A percentile compares a stretch with the other conserved stretches of the same genome.
Conservation (phyloP, 2,113 vertebrate genomes). For the Paramormyrops kingsleyae region DNA sequence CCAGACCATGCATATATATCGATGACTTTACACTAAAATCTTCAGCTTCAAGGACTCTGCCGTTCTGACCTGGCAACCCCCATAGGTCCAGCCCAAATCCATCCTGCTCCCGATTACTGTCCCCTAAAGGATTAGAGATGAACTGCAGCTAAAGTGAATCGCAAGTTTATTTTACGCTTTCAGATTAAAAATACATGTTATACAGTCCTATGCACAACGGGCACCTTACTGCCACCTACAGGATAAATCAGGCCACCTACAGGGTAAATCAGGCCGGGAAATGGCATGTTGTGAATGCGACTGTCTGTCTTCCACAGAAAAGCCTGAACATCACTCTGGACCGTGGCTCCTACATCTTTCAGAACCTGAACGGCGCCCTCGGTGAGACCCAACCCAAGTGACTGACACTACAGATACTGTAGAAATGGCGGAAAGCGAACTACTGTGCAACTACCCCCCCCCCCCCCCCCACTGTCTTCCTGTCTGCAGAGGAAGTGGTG, state of each 20-base stretch:
- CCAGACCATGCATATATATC: neutral
- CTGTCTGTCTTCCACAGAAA: constrained; percentile 44
- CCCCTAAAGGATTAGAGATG: neutral
- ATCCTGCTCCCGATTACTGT: neutral
- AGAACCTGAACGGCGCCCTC: constrained; percentile 72
- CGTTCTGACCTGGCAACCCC: neutral
- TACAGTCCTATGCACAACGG: neutral
- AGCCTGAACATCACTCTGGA: constrained; percentile 64
- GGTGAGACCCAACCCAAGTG: constrained; percentile 47
- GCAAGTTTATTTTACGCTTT: neutral
- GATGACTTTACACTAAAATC: neutral
- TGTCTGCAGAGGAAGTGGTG: constrained; percentile 64
- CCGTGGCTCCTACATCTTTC: constrained; percentile 67
- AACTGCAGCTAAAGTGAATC: neutral
- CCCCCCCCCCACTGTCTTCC: neutral
- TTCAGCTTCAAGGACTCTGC: neutral
- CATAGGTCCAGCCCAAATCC: neutral
- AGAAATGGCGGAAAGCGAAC: neutral
- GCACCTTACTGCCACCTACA: neutral
- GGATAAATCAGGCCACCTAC: neutral
- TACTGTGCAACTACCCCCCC: neutral
- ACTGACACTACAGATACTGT: neutral
- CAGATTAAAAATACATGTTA: neutral
- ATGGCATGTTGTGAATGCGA: neutral
- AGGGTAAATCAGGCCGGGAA: neutral